Conservation (phyloP, 1,140 invertebrate genomes). For the Neomicropteryx cornuta region DNA sequence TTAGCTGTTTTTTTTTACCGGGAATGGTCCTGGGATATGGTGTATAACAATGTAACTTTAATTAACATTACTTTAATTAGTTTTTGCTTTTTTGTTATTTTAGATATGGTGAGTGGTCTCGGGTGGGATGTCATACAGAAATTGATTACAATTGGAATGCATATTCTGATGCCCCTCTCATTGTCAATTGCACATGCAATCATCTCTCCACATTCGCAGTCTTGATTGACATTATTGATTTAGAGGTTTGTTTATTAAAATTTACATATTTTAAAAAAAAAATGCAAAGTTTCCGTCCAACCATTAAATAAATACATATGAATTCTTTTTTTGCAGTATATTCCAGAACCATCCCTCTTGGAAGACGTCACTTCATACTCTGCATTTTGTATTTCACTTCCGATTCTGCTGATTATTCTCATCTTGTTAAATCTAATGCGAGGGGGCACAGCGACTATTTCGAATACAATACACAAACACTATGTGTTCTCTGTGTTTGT, state of each 20-base stretch:
- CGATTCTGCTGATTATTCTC: conserved; percentile 64
- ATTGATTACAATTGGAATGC: conserved; percentile 48
- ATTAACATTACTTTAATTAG: too few species aligned
- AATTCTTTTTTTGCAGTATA: conserved; percentile 41
- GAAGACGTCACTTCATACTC: conserved; percentile 84
- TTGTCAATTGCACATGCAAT: conserved; percentile 92
- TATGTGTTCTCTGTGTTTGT: conserved; percentile 80
- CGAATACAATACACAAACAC: conserved; percentile 91
- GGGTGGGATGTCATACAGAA: conserved; percentile 78
- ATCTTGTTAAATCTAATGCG: conserved; percentile 66
- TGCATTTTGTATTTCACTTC: conserved; percentile 73
- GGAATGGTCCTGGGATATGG: too few species aligned
- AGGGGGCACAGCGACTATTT: conserved; percentile 72
- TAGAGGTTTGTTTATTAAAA: conserved; percentile 48
- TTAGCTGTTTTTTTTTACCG: too few species aligned
- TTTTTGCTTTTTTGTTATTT: too few species aligned
- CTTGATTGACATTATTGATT: conserved; percentile 81
- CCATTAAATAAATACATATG: conserved; percentile 5
- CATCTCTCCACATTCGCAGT: conserved; percentile 88
- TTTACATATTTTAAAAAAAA: background rate
- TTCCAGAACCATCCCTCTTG: conserved; percentile 71
- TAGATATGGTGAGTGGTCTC: conserved; percentile 73
- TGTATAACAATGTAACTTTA: too few species aligned
- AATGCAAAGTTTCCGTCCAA: background rate
- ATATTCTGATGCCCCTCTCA: conserved; percentile 33